phyloP scores from a whole-genome alignment of 2,888 invertebrate species.

The Myopa testacea region DNA sequence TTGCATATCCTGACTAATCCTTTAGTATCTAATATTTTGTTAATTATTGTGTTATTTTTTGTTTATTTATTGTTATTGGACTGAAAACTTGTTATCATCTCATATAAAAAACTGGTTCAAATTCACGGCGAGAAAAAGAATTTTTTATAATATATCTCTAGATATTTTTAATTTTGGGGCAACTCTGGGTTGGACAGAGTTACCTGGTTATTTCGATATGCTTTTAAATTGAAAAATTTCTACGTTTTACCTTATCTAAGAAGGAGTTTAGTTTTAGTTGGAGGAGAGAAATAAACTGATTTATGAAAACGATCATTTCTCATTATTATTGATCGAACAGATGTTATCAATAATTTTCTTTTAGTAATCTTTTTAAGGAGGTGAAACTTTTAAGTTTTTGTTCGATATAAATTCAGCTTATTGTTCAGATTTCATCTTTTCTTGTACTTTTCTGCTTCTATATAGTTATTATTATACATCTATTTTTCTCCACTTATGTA shows the following conservation, averaged over 20 bases:
- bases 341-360: neutral
- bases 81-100: no score
- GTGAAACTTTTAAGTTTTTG: neutral
- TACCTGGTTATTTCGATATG: slow-evolving; percentile 27
- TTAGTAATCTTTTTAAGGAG: neutral
- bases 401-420: slow-evolving; percentile 2
- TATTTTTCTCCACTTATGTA: no score
- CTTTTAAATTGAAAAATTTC: slow-evolving; percentile 31
- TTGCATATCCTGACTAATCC: no score
- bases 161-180: neutral
- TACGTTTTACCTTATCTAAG: slow-evolving; percentile 20
- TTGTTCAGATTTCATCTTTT: neutral
- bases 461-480: no score
- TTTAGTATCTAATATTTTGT: no score
- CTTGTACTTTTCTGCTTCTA: slow-evolving; percentile 10
- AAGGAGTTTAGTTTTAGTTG: slow-evolving; percentile 16
- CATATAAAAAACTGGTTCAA: neutral
- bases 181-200: neutral
- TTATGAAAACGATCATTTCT: no score
- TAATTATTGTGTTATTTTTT: no score
- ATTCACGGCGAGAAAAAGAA: neutral
- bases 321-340: neutral
- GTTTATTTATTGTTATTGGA: no score
- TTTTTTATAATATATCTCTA: no score
- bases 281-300: neutral